Conservation (phyloP, 2,797 vertebrate species). For the Gorsachius magnificus region DNA sequence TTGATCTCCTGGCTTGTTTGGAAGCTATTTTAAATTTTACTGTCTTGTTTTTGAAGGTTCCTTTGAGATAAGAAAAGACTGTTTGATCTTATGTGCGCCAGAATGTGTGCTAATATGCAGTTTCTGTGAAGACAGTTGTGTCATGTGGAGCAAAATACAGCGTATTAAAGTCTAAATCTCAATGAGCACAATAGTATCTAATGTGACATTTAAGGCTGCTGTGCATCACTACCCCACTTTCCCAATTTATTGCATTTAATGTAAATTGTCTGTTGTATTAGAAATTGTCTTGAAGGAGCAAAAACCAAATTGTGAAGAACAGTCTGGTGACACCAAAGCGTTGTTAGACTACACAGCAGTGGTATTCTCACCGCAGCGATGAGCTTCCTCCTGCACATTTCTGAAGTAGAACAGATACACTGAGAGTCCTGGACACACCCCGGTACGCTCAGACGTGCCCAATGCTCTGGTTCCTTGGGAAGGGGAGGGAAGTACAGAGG, state of each 20-base stretch:
- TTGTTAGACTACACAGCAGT: constrained; percentile 36
- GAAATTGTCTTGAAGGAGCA: constrained; percentile 53
- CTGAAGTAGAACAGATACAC: constrained; percentile 28
- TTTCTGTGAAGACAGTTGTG: constrained; percentile 38
- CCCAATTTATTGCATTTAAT: constrained; percentile 57
- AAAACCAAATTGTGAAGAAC: constrained; percentile 47
- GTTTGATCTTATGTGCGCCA: constrained; percentile 39
- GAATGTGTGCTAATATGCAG: not conserved
- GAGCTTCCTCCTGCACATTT: constrained; percentile 37
- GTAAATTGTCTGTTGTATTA: constrained; percentile 63
- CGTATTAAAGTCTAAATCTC: constrained; percentile 70
- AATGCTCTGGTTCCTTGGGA: not conserved
- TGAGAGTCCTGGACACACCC: not conserved
- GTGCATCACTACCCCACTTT: constrained; percentile 51
- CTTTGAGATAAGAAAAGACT: constrained; percentile 43
- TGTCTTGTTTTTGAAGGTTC: constrained; percentile 54
- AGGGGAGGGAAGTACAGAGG: not conserved
- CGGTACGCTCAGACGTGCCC: fast-evolving
- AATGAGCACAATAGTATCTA: constrained; percentile 40
- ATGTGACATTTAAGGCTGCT: constrained; percentile 60
- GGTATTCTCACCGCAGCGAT: constrained; percentile 32
- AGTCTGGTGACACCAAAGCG: constrained; percentile 31
- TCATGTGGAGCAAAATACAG: not conserved
- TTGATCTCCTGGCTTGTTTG: constrained; percentile 59
- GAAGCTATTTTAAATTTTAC: constrained; percentile 51